A percentile compares a stretch with the other conserved stretches of the same genome.
Evolutionary conservation across 2,797 vertebrate genomes (phyloP).

Genomic region (Catharus ustulatus): DNA sequence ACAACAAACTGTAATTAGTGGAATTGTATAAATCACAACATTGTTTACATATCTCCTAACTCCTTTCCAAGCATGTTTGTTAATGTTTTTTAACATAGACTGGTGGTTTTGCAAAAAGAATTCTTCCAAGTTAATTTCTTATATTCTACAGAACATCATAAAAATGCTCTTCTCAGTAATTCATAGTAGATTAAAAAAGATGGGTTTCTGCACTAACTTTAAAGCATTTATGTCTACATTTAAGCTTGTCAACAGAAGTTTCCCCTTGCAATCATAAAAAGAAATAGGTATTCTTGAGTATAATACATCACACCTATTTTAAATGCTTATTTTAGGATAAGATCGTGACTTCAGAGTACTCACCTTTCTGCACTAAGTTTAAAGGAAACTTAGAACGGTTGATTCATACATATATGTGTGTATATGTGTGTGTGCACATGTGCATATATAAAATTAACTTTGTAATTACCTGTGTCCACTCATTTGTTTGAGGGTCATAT

Average conservation of each 20-base stretch:
- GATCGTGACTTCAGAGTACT: neutral
- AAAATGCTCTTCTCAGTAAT: neutral
- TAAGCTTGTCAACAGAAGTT: neutral
- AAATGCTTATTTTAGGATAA: neutral
- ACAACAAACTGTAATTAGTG: neutral
- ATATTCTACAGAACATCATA: neutral
- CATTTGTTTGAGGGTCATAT: constrained; percentile 82
- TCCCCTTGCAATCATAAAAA: neutral
- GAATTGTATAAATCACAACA: neutral
- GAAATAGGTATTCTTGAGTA: neutral
- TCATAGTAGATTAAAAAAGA: neutral
- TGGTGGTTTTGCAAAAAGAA: accelerated
- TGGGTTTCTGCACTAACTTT: neutral
- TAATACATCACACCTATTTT: neutral
- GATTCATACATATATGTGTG: neutral
- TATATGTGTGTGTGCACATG: accelerated
- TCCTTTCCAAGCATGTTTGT: neutral
- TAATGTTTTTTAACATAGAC: neutral
- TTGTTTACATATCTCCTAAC: neutral
- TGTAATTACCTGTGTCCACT: constrained; percentile 80
- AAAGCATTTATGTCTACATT: neutral
- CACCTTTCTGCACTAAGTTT: neutral
- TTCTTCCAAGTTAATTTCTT: neutral
- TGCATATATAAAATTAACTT: neutral
- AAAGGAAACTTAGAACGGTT: neutral